Evolutionary conservation across 2,113 vertebrate species (phyloP).

Genomic region (human): GRCh38 chr14:87544501-87545000

Average conservation of each 20-base stretch:
- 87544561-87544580: not conserved
- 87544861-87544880: not conserved
- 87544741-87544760: not conserved
- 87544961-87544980: not conserved
- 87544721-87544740: not conserved
- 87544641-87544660: not conserved
- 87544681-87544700: not conserved
- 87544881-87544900: not conserved
- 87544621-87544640: not conserved
- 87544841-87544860: too few relatives aligned
- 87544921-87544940: not conserved
- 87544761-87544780: not conserved
- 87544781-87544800: not conserved
- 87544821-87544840: not conserved
- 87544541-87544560: not conserved
- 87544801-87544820: not conserved
- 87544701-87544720: not conserved
- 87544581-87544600: not conserved
- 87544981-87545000: not conserved
- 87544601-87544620: not conserved
- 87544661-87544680: not conserved
- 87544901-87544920: not conserved
- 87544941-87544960: not conserved
- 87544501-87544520: not conserved
- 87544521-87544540: not conserved